Percentiles rank a stretch among this genome's conserved stretches.
phyloP scores from a whole-genome alignment of 2,888 invertebrate species.

The Acleris cristana region DNA sequence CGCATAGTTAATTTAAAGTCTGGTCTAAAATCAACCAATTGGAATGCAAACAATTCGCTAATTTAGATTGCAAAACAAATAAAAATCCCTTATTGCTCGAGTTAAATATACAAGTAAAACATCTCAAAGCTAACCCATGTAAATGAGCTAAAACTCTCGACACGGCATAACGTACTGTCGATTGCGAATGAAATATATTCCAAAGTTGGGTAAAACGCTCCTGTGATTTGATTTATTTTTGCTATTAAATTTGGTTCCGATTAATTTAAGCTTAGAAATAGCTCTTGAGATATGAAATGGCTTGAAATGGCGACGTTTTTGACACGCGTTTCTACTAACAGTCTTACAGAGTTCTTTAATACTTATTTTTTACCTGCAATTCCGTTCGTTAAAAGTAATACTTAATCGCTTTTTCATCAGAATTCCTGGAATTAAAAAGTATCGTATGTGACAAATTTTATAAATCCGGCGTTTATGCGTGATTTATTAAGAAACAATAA shows the following conservation, averaged over 20 bases:
- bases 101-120: constrained; percentile 29
- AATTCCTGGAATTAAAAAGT: too few relatives aligned
- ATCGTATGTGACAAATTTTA: too few relatives aligned
- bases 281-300: not conserved
- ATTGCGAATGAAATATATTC: constrained; percentile 17
- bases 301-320: too few relatives aligned
- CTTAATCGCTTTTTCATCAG: too few relatives aligned
- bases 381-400: too few relatives aligned
- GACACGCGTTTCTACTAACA: too few relatives aligned
- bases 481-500: too few relatives aligned
- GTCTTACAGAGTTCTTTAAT: too few relatives aligned
- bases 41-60: not conserved
- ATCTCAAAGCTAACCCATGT: constrained; percentile 26
- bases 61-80: constrained; percentile 11
- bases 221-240: constrained; percentile 21
- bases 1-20: too few relatives aligned
- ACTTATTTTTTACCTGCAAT: too few relatives aligned
- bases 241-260: constrained; percentile 2
- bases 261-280: not conserved
- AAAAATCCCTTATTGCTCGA: constrained; percentile 13
- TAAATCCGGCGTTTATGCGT: too few relatives aligned
- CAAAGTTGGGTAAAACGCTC: constrained; percentile 20
- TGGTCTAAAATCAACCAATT: not conserved
- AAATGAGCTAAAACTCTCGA: constrained; percentile 22
- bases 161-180: constrained; percentile 20